Base-by-base conservation (phyloP, 2,113 vertebrate species). In the Phrynosoma blainvillii region DNA sequence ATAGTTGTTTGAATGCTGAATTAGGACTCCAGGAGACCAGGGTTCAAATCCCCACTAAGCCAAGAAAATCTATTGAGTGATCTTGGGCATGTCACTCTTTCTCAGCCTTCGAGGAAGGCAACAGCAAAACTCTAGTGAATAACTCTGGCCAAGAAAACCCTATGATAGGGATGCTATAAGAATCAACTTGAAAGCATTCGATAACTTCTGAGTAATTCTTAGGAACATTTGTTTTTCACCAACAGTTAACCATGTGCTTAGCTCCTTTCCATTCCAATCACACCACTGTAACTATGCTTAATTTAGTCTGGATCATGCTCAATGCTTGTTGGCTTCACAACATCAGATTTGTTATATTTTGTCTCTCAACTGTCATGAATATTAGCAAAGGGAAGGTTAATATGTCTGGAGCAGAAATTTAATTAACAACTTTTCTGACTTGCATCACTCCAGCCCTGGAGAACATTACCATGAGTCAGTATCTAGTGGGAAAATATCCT, bases 381-480 rank as follows among this genome's bases (percentile, higher is more conserved):
- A 73, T 89, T 32, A 84, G 32, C 83, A 59, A 14, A 85, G 77
- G 84, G 91, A 91, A 0, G 76, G 20, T 79, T 73, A 91, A 70
- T 90, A 89, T 92, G 89, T 91, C 66, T 93, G 88, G 82, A 93
- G 88, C 65, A 79, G 82, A 20, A 65, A 87, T 88, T 91, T 90
- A 89, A 95, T 86, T 78, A 85, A 59, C 62, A 68, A 78, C 36
- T 87, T 87, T 30, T 88, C 84, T 87, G 89, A 84, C 91, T 93
- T 91, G 90, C 89, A 94, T 81, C 10, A 84, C 66, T 84, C 16
- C 70, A 92, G 85, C 88, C 82, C 84, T 76, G 77, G 85, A 95
- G 90, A 93, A 87, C 90, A 90, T 94, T 95, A 94, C 85, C 70
- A 23, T 87, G 95, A 93, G 82, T 86, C 89, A 77, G 79, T 84